phyloP scores from a whole-genome alignment of 2,888 invertebrate species.

The Macrophya annulata region DNA sequence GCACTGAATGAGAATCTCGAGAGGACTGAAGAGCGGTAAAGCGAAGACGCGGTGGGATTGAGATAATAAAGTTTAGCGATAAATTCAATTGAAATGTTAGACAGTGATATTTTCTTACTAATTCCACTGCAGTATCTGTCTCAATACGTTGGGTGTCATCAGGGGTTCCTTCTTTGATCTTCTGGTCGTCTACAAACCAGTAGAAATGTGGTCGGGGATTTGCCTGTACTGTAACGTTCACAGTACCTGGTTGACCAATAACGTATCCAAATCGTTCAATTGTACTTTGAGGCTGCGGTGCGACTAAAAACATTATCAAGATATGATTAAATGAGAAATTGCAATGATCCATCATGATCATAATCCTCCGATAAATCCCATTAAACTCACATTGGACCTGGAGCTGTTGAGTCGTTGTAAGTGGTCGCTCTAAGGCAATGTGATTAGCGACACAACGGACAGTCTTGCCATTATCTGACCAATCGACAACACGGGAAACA shows the following conservation, averaged over 20 bases:
- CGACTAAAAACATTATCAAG: slow-evolving; percentile 80
- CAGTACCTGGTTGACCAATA: slow-evolving; percentile 86
- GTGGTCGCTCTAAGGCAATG: slow-evolving; percentile 81
- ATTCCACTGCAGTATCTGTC: slow-evolving; percentile 79
- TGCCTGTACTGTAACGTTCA: slow-evolving; percentile 88
- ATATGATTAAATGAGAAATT: background rate
- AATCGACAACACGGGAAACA: slow-evolving; percentile 83
- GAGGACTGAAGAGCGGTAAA: background rate
- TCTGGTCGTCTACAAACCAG: slow-evolving; percentile 85
- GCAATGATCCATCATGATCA: background rate
- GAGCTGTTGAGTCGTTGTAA: slow-evolving; percentile 78
- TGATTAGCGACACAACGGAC: slow-evolving; percentile 87
- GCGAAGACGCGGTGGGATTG: background rate
- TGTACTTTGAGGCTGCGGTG: slow-evolving; percentile 82
- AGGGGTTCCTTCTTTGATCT: slow-evolving; percentile 81
- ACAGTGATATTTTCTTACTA: slow-evolving; percentile 76
- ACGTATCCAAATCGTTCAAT: slow-evolving; percentile 88
- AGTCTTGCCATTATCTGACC: slow-evolving; percentile 85
- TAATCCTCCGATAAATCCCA: background rate
- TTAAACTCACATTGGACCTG: slow-evolving; percentile 83
- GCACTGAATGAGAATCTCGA: slow-evolving; percentile 37
- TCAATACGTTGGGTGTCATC: slow-evolving; percentile 81
- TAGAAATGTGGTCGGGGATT: slow-evolving; percentile 87
- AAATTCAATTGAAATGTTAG: slow-evolving; percentile 34
- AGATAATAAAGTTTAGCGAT: slow-evolving; percentile 39